Base-by-base conservation (phyloP, 2,888 invertebrate species). In the Andrena dorsata region DNA sequence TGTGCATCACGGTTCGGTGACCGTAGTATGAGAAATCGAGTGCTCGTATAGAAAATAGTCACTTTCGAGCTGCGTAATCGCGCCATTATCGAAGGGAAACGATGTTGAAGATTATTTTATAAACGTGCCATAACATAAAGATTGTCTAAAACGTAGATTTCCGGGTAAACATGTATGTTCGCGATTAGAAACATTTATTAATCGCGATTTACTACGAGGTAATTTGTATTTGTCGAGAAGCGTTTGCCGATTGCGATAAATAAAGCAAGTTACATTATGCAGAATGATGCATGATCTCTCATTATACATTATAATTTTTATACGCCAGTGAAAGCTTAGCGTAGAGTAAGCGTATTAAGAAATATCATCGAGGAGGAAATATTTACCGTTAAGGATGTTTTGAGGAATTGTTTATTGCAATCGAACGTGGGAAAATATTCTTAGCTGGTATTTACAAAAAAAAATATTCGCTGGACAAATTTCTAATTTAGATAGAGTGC, bases 1-100 rank as follows among this genome's bases (percentile, higher is more conserved):
- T 49, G 47, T 7, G 47, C 20, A 51, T 76, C 58, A 64, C 49
- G 64, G 69, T 79, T 79, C 76, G 76, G 70, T 41, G 64, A 35
- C 41, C 56, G 35, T 20, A 23, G 5, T 41, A 79, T 41, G 26
- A 60, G 60, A 65, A 80, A 80, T 77, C 41, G 30, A 70, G 56
- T 56, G 8, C 28, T 69, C 49, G 41, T 49, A 20, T 30, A 69
- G 58, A 80, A 71, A 77, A 80, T 60, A 53, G 51, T 26, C 10
- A 32, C 64, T 80, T 76, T 80, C 77, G 49, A 76, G 77, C 41
- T 60, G 30, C 16, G 47, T 32, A 64, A 10, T 26, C 10, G 10
- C 64, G 41, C 47, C 7, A 2, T 13, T n/a, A 41, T 23, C 51
- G 1, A 20, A 30, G 64, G 35, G 41, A 70, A 47, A 30, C 32